Base-by-base conservation (phyloP, 2,888 invertebrate species). In the Neuroscelio doddi region DNA sequence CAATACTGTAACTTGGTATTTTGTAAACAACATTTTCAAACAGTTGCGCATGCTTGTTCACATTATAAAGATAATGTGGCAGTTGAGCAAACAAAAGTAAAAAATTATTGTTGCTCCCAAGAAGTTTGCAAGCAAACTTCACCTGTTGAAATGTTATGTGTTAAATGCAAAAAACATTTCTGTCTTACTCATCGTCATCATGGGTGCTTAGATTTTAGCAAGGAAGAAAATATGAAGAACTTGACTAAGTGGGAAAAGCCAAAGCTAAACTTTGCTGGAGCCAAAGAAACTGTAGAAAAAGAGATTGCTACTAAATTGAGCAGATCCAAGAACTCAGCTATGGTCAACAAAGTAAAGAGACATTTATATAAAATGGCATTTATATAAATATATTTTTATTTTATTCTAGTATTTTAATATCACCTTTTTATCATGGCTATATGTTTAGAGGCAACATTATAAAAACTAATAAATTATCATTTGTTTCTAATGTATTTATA, bases 161-260 rank as follows among this genome's bases (percentile, higher is more conserved):
- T 84, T 1, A 89, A 88, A 68, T 93, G 93, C 78, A 82, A 86
- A 10, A 87, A 88, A 74, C 91, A 92, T 82, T 93, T 87, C 80
- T 93, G 93, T 81, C 85, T 93, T 16, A 85, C 86, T 30, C 93
- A 93, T 78, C 87, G 93, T 52, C 85, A 86, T 74, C 86, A 86
- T 69, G 84, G 82, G 0, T 89, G 88, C 80, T 87, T 88, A 58
- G 89, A 88, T 80, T 86, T 87, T 71, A 87, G 87, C 78, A 86
- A 88, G 70, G 86, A 87, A 57, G 86, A 87, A 24, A 85, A 87
- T 79, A 86, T 86, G 46, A 85, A 85, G 7, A 89, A 88, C 77
- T 85, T 88, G 69, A 88, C 89, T 72, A 87, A 88, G 68, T 87
- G 87, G 82, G 87, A 88, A 70, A 88, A 88, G 63, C 89, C 90